Conservation (phyloP, 2,113 vertebrate genomes). For the Pandion haliaetus region DNA sequence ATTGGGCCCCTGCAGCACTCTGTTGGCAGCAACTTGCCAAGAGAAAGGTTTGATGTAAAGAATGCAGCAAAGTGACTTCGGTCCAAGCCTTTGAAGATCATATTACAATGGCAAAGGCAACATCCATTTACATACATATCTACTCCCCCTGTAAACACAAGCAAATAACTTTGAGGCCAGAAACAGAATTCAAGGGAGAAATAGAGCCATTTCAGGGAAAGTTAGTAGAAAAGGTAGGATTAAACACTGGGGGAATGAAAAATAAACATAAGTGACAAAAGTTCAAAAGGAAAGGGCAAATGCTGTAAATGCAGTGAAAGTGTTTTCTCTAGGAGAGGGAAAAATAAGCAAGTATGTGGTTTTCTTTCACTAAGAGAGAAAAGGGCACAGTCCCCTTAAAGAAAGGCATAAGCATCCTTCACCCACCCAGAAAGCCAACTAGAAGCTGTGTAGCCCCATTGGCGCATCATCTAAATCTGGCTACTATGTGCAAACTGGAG, state of each 20-base stretch:
- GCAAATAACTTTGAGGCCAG: constrained; percentile 18
- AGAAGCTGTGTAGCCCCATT: background rate
- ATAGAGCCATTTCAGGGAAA: background rate
- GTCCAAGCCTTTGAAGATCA: constrained; percentile 41
- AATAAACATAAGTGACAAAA: background rate
- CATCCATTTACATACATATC: constrained; percentile 17
- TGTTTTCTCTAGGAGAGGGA: background rate
- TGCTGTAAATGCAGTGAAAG: background rate
- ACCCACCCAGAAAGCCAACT: background rate
- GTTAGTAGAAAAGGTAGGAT: background rate
- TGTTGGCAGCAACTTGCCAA: background rate
- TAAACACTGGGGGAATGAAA: background rate
- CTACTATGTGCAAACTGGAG: background rate
- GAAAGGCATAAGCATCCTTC: background rate
- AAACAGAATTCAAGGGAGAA: background rate
- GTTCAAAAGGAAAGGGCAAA: background rate
- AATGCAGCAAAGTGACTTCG: constrained; percentile 17
- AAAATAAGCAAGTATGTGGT: background rate
- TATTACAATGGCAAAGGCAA: background rate
- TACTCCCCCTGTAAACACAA: constrained; percentile 25
- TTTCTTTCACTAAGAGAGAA: background rate
- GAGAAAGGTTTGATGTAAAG: constrained; percentile 27
- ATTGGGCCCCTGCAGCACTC: background rate
- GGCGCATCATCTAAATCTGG: background rate
- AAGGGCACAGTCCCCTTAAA: background rate